Base-by-base conservation (phyloP, 23 tunicate species). In the Trididemnum nubilum region DNA sequence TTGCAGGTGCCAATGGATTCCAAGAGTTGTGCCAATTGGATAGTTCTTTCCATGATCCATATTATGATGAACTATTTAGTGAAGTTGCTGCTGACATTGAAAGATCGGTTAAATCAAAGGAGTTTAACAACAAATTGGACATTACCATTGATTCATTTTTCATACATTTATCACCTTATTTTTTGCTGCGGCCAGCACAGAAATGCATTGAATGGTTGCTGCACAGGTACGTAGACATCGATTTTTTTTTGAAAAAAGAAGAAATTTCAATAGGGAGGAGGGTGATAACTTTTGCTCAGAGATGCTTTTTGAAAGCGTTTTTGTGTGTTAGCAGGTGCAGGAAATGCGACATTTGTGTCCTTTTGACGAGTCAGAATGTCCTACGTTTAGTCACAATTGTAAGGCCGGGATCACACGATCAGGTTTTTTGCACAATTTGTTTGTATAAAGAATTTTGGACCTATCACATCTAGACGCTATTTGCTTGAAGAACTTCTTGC, bases 191-290 rank as follows among this genome's bases (percentile, higher is more conserved):
- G 38, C 88, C 94, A 0, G 80, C 94, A 31, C 83, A 77, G 26
- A 89, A 89, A 78, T 83, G 87, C 35, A 30, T 89, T 32, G 94
- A 89, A 78, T 89, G 94, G 94, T 52, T 89, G 65, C 37, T 89
- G 12, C 83, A 83, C 38, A 78, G 94, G 88, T 89, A 60, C 21
- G 64, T 34, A n/a, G n/a, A 71, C 24, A 18, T 71, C 33, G 24
- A 35, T 71, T 71, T 35, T 1, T 35, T 0, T 25, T 25, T n/a
- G n/a, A n/a, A n/a, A n/a, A n/a, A n/a, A n/a, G n/a, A 52, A 52
- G 22, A 52, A 52, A 52, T 0, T 52, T 23, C 22, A 23, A 22
- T 52, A 0, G 61, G n/a, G 61, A 52, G 61, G n/a, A 22, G n/a
- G 0, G n/a, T n/a, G n/a, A 0, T 52, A 52, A 0, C 22, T 52